phyloP scores from a whole-genome alignment of 2,888 invertebrate genomes.

The Hybos culiciformis region DNA sequence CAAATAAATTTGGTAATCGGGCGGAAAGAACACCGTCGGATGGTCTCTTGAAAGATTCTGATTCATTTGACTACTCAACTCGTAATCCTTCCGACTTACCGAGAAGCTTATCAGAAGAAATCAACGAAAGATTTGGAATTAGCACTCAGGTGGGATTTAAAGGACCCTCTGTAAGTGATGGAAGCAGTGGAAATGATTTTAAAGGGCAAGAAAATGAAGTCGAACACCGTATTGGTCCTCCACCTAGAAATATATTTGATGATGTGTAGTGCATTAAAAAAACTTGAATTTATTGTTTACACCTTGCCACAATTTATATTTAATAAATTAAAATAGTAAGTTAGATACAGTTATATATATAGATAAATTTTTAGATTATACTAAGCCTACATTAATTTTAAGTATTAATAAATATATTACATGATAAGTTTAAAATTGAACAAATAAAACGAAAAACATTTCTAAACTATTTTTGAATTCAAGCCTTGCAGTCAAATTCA shows the following conservation, averaged over 20 bases:
- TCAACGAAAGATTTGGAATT: constrained; percentile 51
- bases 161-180: constrained; percentile 27
- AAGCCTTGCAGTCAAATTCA: too few relatives aligned
- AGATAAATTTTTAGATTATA: too few relatives aligned
- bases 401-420: too few relatives aligned
- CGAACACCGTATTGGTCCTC: constrained; percentile 52
- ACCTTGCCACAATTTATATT: background rate
- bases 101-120: constrained; percentile 39
- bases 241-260: constrained; percentile 69
- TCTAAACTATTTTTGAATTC: too few relatives aligned
- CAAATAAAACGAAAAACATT: too few relatives aligned
- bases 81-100: constrained; percentile 28
- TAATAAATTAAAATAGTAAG: too few relatives aligned
- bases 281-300: background rate
- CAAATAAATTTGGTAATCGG: background rate
- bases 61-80: constrained; percentile 56
- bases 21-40: constrained; percentile 26
- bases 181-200: constrained; percentile 29
- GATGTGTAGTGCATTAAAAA: constrained; percentile 49
- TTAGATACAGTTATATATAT: too few relatives aligned
- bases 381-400: too few relatives aligned
- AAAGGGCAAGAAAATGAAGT: constrained; percentile 18
- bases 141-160: constrained; percentile 42
- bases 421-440: too few relatives aligned
- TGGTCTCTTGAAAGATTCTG: constrained; percentile 65